Base-by-base conservation (phyloP, 2,113 vertebrate genomes). In the Xenopus laevis region DNA sequence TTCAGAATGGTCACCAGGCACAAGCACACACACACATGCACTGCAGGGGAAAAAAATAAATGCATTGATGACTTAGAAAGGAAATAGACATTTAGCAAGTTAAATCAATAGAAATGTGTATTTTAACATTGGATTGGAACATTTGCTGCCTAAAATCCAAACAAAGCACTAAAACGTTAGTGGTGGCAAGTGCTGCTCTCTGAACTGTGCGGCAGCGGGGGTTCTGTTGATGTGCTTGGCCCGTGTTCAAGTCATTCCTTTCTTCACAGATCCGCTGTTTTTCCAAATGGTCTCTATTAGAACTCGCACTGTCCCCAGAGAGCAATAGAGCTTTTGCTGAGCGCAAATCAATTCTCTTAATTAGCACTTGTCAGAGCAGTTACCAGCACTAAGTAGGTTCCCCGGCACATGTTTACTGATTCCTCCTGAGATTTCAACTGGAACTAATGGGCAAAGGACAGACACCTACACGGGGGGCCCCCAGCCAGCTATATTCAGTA, bases 251-350 rank as follows among this genome's bases (percentile, higher is more conserved):
- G 62, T 62, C 55, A 75, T 75, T 75, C 68, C 65, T 69, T 75
- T 75, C 73, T 58, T 69, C 73, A 69, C 62, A 68, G 65, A 68
- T 68, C 68, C 27, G 10, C 73, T 68, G 73, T 75, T 75, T 75
- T 75, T 75, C 73, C 73, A 75, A 68, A 69, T 63, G 46, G 65
- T 75, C 58, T 75, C 45, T 68, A 75, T 75, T 75, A 75, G 65
- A 68, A 68, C 65, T 40, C 46, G 18, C 59, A 44, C 4, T 62
- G 45, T 75, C 73, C 73, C 65, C 9, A 27, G 65, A 52, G 73
- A 62, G 65, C 73, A 68, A 75, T 75, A 21, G 23, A 62, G 60
- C 13, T 44, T 21, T 47, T 62, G 73, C 73, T 16, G 73, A 40
- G 58, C 46, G 68, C 65, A 75, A 75, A 69, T 68, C 66, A 75